Evolutionary conservation across 2,888 invertebrate genomes (phyloP).

Genomic region (Chaetogeoica ovagalla): DNA sequence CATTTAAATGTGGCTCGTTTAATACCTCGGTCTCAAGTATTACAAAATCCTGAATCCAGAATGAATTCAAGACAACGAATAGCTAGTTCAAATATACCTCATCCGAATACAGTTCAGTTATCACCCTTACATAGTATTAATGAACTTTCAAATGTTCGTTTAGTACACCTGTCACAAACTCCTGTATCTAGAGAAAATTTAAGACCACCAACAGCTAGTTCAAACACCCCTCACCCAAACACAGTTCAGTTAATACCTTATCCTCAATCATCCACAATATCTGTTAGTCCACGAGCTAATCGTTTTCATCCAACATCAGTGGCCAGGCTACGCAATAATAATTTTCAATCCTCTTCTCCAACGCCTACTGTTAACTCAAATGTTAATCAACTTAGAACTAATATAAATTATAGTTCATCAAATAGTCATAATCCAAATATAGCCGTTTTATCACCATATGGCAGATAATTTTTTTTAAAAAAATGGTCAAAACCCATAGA

Average conservation of each 20-base stretch:
- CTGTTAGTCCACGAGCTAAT: neutral
- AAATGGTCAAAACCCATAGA: too few species aligned
- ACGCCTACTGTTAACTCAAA: neutral
- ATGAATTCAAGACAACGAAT: conserved; percentile 1
- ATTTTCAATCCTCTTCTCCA: neutral
- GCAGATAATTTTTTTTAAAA: too few species aligned
- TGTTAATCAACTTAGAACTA: neutral
- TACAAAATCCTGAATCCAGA: neutral
- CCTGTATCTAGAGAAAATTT: neutral
- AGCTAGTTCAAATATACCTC: neutral
- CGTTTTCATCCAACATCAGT: neutral
- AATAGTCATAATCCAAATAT: neutral
- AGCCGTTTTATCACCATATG: neutral
- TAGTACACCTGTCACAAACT: neutral
- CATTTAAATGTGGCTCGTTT: conserved; percentile 25
- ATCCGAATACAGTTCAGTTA: conserved; percentile 10
- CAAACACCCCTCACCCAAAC: conserved; percentile 6
- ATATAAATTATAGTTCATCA: too few species aligned
- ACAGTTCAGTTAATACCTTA: conserved; percentile 2
- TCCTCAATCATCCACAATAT: neutral
- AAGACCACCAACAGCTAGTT: neutral
- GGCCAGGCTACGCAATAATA: neutral
- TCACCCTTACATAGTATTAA: neutral
- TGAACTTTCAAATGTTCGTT: conserved; percentile 18
- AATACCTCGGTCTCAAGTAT: neutral